phyloP scores from a whole-genome alignment of 2,797 vertebrate species.

The Anableps anableps region DNA sequence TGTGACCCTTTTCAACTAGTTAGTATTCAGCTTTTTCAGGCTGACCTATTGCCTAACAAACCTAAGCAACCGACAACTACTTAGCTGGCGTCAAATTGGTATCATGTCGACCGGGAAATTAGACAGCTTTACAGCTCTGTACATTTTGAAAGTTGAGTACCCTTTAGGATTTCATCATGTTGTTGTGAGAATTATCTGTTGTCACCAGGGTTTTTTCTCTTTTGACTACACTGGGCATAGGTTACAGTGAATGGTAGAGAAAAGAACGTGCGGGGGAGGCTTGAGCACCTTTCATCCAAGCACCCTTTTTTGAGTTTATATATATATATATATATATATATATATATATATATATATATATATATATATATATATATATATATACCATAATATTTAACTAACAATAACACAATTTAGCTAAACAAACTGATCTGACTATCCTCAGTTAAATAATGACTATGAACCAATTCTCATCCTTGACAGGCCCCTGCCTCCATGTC shows the following conservation, averaged over 20 bases:
- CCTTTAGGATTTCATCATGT: slow-evolving; percentile 8
- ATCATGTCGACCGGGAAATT: neutral
- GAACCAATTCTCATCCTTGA: no score
- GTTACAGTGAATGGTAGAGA: neutral
- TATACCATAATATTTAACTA: no score
- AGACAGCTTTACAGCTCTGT: slow-evolving; percentile 1
- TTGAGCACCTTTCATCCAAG: no score
- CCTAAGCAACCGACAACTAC: neutral
- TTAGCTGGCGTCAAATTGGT: slow-evolving; percentile 1
- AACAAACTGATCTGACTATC: no score
- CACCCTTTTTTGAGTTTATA: no score
- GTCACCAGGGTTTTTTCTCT: neutral
- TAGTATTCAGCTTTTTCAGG: neutral
- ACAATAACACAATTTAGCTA: no score
- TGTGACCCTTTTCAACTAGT: neutral
- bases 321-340: no score
- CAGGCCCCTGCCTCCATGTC: no score
- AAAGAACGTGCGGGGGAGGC: no score
- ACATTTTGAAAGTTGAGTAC: slow-evolving; percentile 2
- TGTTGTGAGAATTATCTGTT: neutral
- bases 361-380: no score
- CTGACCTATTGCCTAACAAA: slow-evolving; percentile 2
- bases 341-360: no score
- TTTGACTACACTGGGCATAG: neutral
- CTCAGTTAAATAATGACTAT: no score